Base-by-base conservation (phyloP, 2,888 invertebrate species). In the Hydroisotoma schaefferi region DNA sequence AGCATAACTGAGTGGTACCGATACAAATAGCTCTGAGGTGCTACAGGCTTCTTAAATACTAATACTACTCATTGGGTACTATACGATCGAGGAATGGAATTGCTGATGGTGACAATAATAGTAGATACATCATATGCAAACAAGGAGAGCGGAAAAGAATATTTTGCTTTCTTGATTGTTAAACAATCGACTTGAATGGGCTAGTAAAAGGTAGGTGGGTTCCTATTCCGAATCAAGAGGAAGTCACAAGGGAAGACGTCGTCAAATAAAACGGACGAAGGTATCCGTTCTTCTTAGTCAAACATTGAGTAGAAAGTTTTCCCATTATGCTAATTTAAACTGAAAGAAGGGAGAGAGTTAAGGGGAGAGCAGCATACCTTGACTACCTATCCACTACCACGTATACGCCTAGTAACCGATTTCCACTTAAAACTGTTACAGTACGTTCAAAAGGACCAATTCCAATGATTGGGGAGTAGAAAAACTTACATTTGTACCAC, bases 271-370 rank as follows among this genome's bases (percentile, higher is more conserved):
- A 33, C 15, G 33, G 33, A 15, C 33, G 33, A 33, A 33, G 15
- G 33, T 33, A 15, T n/a, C n/a, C n/a, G n/a, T n/a, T 43, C 43
- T 22, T 43, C 40, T 40, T 25, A 49, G 49, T 18, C 49, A 49
- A 49, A 49, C 49, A 49, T 27, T 49, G 33, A 56, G 40, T 18
- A 40, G 56, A 67, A 72, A 72, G 57, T 72, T 72, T 72, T 72
- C 70, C 70, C 71, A 72, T 72, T 72, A 72, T 72, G 69, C 69
- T 71, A 71, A 71, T 71, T 70, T 33, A 29, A 52, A 52, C 52
- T 52, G 33, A 52, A 52, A 43, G 49, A 67, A 63, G 38, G 29
- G 63, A 65, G 63, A 49, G 23, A 43, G 18, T 8, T 8, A 43
- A 18, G 20, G 20, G 63, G 53, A 63, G 57, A 55, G 55, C 51